Evolutionary conservation across 2,797 vertebrate species (phyloP).

Genomic region (Liasis olivaceus): DNA sequence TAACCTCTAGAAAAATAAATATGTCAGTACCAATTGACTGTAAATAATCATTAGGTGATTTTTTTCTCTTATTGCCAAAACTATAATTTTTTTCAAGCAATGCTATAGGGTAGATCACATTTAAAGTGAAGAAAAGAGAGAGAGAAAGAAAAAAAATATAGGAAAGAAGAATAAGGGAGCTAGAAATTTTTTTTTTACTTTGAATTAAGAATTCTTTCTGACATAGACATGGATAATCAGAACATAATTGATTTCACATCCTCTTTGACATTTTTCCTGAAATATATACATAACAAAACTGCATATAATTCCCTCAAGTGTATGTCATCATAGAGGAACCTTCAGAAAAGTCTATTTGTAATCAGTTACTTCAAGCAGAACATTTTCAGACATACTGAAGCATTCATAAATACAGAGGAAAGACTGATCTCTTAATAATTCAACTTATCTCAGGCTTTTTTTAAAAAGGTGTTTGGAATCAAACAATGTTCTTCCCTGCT

Average conservation of each 20-base stretch:
- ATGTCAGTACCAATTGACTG: neutral
- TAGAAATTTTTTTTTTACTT: constrained; percentile 27
- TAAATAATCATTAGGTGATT: constrained; percentile 17
- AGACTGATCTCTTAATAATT: constrained; percentile 52
- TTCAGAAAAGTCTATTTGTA: constrained; percentile 65
- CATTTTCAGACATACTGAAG: constrained; percentile 55
- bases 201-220: constrained; percentile 48
- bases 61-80: constrained; percentile 19
- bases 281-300: constrained; percentile 63
- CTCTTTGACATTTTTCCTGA: constrained; percentile 62
- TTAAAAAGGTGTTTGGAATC: neutral
- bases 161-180: neutral
- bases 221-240: constrained; percentile 46
- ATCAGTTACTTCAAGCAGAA: constrained; percentile 61
- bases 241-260: constrained; percentile 34
- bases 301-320: constrained; percentile 54
- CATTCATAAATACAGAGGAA: constrained; percentile 55
- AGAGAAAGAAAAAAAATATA: neutral
- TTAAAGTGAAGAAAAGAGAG: constrained; percentile 5
- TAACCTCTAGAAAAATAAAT: neutral
- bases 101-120: constrained; percentile 16
- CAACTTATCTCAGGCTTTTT: constrained; percentile 45
- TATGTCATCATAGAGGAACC: constrained; percentile 57
- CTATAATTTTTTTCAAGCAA: constrained; percentile 25
- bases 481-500: neutral